Conservation (phyloP, 1,140 invertebrate species). For the Nephotettix cincticeps region DNA sequence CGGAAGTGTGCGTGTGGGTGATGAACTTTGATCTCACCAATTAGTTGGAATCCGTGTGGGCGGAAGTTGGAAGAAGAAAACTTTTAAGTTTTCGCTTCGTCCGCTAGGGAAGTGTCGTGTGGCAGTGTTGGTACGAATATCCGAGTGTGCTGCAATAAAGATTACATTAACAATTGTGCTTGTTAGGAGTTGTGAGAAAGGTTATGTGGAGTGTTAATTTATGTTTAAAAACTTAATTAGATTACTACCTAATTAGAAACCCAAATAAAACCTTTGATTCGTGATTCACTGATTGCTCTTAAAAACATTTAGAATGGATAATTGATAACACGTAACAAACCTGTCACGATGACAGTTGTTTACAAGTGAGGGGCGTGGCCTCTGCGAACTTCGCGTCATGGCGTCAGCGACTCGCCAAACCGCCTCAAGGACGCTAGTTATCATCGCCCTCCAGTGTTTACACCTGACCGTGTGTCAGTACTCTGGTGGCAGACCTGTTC, state of each 20-base stretch:
- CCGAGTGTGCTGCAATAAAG: too few relatives aligned
- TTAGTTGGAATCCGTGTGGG: constrained; percentile 3
- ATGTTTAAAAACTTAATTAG: neutral
- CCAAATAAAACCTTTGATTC: neutral
- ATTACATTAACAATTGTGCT: too few relatives aligned
- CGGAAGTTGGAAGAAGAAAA: constrained; percentile 12
- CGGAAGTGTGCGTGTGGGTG: constrained; percentile 14
- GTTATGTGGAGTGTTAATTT: neutral
- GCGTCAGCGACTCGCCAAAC: neutral
- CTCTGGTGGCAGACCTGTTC: neutral
- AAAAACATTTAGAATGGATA: neutral
- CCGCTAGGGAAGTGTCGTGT: too few relatives aligned
- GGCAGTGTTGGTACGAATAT: too few relatives aligned
- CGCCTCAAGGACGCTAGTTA: neutral
- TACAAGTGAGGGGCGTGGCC: constrained; percentile 16
- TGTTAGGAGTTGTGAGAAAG: neutral
- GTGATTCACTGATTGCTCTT: neutral
- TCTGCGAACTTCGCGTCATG: neutral
- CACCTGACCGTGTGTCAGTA: neutral
- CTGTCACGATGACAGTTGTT: neutral
- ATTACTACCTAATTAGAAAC: neutral
- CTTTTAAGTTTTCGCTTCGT: too few relatives aligned
- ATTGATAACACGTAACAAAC: neutral
- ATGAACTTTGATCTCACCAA: neutral
- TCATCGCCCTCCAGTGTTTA: neutral